phyloP scores from a whole-genome alignment of 2,113 vertebrate species.

The Apus apus region DNA sequence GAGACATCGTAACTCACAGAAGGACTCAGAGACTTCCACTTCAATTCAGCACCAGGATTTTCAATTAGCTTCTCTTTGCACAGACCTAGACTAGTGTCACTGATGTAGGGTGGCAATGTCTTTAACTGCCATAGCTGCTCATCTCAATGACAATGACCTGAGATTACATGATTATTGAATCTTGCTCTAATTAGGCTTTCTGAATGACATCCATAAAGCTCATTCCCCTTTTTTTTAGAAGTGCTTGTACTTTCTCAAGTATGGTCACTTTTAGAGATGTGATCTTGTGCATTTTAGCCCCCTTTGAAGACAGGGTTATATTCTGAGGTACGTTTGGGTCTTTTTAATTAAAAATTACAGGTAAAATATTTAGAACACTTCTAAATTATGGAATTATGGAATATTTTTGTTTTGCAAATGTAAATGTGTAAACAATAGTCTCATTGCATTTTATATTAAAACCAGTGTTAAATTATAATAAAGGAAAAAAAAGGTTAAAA shows the following conservation, averaged over 20 bases:
- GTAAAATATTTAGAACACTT: constrained; percentile 44
- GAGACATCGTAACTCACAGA: not conserved
- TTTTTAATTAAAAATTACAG: constrained; percentile 24
- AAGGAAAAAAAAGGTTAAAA: constrained; percentile 4
- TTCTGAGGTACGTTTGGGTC: not conserved
- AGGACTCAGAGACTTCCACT: not conserved
- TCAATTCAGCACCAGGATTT: not conserved
- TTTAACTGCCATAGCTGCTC: not conserved
- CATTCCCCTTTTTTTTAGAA: not conserved
- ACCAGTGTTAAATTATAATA: not conserved
- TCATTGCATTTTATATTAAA: constrained; percentile 20
- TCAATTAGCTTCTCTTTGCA: not conserved
- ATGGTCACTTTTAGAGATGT: not conserved
- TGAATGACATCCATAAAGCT: not conserved
- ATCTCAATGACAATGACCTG: not conserved
- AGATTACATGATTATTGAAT: not conserved
- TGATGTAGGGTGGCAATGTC: not conserved
- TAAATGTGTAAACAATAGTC: not conserved
- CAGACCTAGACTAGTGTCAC: not conserved
- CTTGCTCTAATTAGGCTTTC: not conserved
- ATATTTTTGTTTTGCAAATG: constrained; percentile 40
- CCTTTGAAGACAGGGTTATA: not conserved
- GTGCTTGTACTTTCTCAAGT: not conserved
- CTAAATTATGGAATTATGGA: constrained; percentile 49
- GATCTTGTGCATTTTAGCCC: not conserved